These are phyloP conservation scores for Drosophila paulistorum DNA, from an alignment of 1,140 invertebrate genomes.

Conservation along the genomic window DNA sequence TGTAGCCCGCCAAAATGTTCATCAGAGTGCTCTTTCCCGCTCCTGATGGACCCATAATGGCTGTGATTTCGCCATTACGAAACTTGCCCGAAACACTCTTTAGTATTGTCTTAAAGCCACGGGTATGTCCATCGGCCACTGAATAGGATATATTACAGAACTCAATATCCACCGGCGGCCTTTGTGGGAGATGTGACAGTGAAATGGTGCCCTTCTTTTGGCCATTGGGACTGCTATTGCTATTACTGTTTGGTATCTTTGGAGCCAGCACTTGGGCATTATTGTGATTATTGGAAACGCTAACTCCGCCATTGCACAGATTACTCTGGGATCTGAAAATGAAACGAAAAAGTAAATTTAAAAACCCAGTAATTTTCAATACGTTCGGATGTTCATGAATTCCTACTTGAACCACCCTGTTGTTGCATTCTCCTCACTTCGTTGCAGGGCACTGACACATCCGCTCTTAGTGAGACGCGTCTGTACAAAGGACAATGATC, in stretches of 20 bases:
- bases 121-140: constrained; percentile 91
- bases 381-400: not conserved
- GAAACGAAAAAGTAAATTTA: not conserved
- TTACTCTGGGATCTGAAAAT: constrained; percentile 88
- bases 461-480: constrained; percentile 73
- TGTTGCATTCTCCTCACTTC: constrained; percentile 26
- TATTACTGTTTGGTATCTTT: constrained; percentile 86
- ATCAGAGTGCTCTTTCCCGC: constrained; percentile 96
- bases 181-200: constrained; percentile 90
- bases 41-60: constrained; percentile 97
- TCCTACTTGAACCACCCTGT: constrained; percentile 58
- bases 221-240: constrained; percentile 85
- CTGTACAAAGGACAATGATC: constrained; percentile 65
- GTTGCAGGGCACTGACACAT: constrained; percentile 59
- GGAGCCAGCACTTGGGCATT: constrained; percentile 84
- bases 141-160: constrained; percentile 93
- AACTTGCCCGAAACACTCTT: constrained; percentile 94
- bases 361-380: not conserved
- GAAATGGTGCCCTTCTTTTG: constrained; percentile 85
- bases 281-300: constrained; percentile 81
- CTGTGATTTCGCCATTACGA: constrained; percentile 90
- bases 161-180: constrained; percentile 93
- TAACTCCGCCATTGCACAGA: constrained; percentile 87
- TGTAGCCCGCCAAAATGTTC: constrained; percentile 95
- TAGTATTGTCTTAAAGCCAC: constrained; percentile 91